A percentile compares a stretch with the other conserved stretches of the same genome.
These are phyloP conservation scores for Nomada ruficornis DNA, from an alignment of 2,888 invertebrate species.

Conservation along the genomic window DNA sequence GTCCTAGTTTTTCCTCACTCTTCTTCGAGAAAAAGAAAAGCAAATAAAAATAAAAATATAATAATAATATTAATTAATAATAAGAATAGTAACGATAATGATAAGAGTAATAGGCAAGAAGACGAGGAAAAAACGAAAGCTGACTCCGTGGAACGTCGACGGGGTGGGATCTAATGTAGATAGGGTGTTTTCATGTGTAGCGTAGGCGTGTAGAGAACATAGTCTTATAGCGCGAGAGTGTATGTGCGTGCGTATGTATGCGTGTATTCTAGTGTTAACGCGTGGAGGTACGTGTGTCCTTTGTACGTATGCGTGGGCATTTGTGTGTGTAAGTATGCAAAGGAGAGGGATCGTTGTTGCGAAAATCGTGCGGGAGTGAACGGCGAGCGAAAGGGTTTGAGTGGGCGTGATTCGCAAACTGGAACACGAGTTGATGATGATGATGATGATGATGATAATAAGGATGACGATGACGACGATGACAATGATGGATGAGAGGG, in stretches of 20 bases:
- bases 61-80: no score
- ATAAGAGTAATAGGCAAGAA: neutral
- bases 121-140: constrained; percentile 6
- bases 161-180: constrained; percentile 78
- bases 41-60: neutral
- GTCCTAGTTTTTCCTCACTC: constrained; percentile 24
- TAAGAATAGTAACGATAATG: no score
- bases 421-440: constrained; percentile 53
- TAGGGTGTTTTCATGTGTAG: constrained; percentile 84
- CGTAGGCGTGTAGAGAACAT: constrained; percentile 81
- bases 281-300: neutral
- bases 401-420: constrained; percentile 53
- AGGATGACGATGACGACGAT: constrained; percentile 66
- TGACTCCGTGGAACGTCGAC: constrained; percentile 61
- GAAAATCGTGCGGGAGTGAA: constrained; percentile 39
- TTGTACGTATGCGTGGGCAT: neutral
- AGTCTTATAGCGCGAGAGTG: constrained; percentile 78
- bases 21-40: neutral
- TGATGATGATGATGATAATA: constrained; percentile 56
- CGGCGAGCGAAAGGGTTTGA: constrained; percentile 13
- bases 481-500: constrained; percentile 67
- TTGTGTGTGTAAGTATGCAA: constrained; percentile 20
- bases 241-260: constrained; percentile 21
- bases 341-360: constrained; percentile 15
- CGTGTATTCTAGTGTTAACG: neutral